Conservation (phyloP, 2,113 vertebrate species). For the Atherinomorus stipes region DNA sequence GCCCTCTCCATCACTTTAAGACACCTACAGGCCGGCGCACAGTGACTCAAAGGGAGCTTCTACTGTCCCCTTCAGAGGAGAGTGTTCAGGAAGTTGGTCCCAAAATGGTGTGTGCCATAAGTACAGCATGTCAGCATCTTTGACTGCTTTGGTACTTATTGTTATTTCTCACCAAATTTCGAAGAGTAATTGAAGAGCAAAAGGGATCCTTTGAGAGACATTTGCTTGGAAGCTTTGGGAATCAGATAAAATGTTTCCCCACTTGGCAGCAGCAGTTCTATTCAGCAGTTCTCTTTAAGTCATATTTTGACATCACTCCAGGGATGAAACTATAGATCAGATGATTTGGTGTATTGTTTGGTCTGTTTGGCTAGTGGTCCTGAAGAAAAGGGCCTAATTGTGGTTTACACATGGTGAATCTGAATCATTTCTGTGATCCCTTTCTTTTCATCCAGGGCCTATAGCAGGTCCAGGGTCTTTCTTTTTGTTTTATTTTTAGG, state of each 20-base stretch:
- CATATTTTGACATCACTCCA: not conserved
- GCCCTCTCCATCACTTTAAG: conserved; percentile 75
- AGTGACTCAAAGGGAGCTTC: conserved; percentile 58
- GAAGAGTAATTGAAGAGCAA: conserved; percentile 53
- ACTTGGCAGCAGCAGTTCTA: conserved; percentile 30
- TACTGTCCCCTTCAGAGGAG: conserved; percentile 34
- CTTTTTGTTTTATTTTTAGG: no score
- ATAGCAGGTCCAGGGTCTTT: not conserved
- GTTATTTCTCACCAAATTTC: conserved; percentile 62
- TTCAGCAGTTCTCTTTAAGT: conserved; percentile 13
- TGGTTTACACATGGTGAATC: not conserved
- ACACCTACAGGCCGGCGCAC: conserved; percentile 64
- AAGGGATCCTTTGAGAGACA: conserved; percentile 40
- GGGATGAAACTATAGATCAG: not conserved
- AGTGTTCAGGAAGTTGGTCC: conserved; percentile 44
- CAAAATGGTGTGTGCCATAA: conserved; percentile 20
- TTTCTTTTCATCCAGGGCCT: not conserved
- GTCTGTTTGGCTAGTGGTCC: not conserved
- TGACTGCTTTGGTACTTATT: conserved; percentile 43
- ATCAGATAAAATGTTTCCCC: conserved; percentile 54
- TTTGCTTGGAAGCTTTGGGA: conserved; percentile 37
- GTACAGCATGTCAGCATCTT: conserved; percentile 40
- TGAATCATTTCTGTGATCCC: not conserved
- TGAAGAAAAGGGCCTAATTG: conserved; percentile 3
- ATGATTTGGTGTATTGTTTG: not conserved